Percentiles rank a stretch among this genome's conserved stretches.
Evolutionary conservation across 2,113 vertebrate species (phyloP).

Genomic region (Taxidea taxus): DNA sequence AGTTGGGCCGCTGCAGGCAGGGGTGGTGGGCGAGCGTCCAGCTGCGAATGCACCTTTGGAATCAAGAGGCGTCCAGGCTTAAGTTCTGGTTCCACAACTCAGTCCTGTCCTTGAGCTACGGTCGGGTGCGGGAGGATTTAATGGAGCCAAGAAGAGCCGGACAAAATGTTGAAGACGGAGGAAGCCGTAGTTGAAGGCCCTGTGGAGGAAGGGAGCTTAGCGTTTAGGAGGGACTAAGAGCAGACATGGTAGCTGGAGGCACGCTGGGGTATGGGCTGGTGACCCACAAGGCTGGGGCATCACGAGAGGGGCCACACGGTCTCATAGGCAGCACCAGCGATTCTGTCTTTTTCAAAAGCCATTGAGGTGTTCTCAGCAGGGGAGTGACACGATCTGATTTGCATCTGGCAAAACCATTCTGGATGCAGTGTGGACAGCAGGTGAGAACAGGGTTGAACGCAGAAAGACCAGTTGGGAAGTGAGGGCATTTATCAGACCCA

Average conservation of each 20-base stretch:
- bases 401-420: not conserved
- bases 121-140: not conserved
- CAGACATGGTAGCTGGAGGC: too few relatives aligned
- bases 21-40: rapidly evolving
- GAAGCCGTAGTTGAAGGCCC: not conserved
- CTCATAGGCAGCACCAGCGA: not conserved
- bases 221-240: not conserved
- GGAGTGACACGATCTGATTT: rapidly evolving
- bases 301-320: not conserved
- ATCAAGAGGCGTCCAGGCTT: not conserved
- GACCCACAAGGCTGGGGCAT: not conserved
- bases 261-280: not conserved
- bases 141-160: not conserved
- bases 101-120: not conserved
- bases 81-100: not conserved
- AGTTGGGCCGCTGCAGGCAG: rapidly evolving
- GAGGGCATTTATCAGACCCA: not conserved
- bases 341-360: not conserved
- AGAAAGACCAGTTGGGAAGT: not conserved
- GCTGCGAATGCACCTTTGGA: not conserved
- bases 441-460: not conserved
- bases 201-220: rapidly evolving
- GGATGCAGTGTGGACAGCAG: not conserved
- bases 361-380: too few relatives aligned
- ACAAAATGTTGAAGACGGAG: rapidly evolving